These are phyloP conservation scores for Pharmacophagus antenor DNA, from an alignment of 2,888 invertebrate genomes.

Conservation along the genomic window DNA sequence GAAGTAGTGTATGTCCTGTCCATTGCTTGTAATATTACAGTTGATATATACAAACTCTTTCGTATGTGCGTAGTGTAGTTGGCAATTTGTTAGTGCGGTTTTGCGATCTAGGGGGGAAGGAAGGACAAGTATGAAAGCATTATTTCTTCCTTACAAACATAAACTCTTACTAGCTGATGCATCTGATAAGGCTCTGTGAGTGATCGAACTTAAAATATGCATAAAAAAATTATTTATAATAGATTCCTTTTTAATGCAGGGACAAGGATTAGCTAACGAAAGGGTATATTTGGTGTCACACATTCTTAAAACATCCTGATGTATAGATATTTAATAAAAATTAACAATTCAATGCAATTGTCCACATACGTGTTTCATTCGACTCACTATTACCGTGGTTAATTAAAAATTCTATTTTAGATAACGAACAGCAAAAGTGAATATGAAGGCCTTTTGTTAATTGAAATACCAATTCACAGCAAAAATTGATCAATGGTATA, in stretches of 20 bases:
- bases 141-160: not conserved
- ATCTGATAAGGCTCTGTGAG: not conserved
- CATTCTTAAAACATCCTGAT: not conserved
- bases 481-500: not conserved
- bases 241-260: not conserved
- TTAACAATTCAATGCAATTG: not conserved
- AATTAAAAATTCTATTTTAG: not conserved
- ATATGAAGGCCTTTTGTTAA: not conserved
- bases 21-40: too few relatives aligned
- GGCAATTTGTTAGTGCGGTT: too few relatives aligned
- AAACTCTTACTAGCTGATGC: not conserved
- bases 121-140: too few relatives aligned
- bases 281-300: not conserved
- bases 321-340: not conserved
- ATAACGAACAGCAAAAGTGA: not conserved
- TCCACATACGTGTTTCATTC: not conserved
- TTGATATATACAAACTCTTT: not conserved
- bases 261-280: not conserved
- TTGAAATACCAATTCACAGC: constrained; percentile 3
- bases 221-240: too few relatives aligned
- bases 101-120: too few relatives aligned
- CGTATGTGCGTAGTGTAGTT: too few relatives aligned
- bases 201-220: too few relatives aligned
- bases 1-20: too few relatives aligned
- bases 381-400: not conserved